Percentiles rank a stretch among this genome's conserved stretches.
Conservation (phyloP, 2,797 vertebrate genomes). For the Enteromius viviparus region DNA sequence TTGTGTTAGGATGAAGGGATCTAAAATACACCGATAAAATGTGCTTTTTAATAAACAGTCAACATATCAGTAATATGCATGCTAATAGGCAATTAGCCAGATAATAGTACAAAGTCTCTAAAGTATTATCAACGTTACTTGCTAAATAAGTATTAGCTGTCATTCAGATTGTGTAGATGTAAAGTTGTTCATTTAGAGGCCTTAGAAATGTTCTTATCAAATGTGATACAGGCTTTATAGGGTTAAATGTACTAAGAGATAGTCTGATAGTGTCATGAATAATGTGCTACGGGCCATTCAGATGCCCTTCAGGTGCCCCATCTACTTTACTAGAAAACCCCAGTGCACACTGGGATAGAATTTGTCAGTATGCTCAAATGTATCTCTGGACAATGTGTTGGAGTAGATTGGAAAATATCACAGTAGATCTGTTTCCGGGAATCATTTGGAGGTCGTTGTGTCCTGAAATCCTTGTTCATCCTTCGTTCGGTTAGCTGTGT, state of each 20-base stretch:
- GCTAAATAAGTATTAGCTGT: not conserved
- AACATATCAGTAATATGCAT: not conserved
- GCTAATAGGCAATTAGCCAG: not conserved
- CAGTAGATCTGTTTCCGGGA: not conserved
- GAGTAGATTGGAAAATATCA: not conserved
- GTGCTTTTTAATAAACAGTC: not conserved
- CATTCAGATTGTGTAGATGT: not conserved
- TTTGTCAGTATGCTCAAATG: constrained; percentile 13
- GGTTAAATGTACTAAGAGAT: not conserved
- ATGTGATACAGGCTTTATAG: not conserved
- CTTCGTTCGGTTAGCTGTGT: not conserved
- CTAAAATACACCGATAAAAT: no score
- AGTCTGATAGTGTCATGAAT: not conserved
- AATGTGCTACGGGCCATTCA: not conserved
- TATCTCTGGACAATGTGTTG: not conserved
- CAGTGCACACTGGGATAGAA: constrained; percentile 17
- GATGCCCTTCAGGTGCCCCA: not conserved
- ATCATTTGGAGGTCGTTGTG: not conserved
- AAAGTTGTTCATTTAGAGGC: not conserved
- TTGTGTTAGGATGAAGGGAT: not conserved
- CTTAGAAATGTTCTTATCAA: not conserved
- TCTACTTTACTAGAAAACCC: constrained; percentile 23
- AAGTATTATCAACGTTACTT: not conserved
- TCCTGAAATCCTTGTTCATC: constrained; percentile 15
- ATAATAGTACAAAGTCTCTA: not conserved